phyloP scores from a whole-genome alignment of 2,888 invertebrate genomes.

The Netelia melanura region DNA sequence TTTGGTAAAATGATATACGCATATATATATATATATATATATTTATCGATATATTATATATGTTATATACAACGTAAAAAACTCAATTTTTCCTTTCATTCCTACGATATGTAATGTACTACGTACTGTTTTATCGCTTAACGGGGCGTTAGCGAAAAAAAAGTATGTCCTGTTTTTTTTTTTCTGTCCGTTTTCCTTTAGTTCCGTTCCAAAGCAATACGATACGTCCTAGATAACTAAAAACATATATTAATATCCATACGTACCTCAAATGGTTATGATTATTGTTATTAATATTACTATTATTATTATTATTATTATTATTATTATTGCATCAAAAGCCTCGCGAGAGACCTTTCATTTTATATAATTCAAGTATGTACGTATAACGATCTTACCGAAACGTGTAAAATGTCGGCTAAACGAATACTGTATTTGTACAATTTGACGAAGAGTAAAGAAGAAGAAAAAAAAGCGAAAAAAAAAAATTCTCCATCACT shows the following conservation, averaged over 20 bases:
- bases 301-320: constrained; percentile 37
- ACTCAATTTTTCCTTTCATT: constrained; percentile 13
- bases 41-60: background rate
- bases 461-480: background rate
- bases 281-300: constrained; percentile 33
- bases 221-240: constrained; percentile 58
- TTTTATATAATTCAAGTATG: constrained; percentile 46
- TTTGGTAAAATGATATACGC: background rate
- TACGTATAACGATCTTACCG: constrained; percentile 8
- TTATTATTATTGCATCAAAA: constrained; percentile 21
- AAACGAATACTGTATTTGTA: constrained; percentile 29
- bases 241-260: constrained; percentile 38
- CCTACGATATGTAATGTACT: constrained; percentile 31
- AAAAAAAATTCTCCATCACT: background rate
- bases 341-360: constrained; percentile 33
- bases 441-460: constrained; percentile 32
- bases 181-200: constrained; percentile 19
- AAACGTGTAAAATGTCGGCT: background rate
- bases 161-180: background rate
- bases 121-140: constrained; percentile 47
- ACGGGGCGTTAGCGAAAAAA: constrained; percentile 27
- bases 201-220: constrained; percentile 59
- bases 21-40: constrained; percentile 9
- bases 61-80: too few species aligned
- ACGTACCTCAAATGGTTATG: constrained; percentile 24